Evolutionary conservation across 2,797 vertebrate genomes (phyloP).

Genomic region (Microchirus variegatus): DNA sequence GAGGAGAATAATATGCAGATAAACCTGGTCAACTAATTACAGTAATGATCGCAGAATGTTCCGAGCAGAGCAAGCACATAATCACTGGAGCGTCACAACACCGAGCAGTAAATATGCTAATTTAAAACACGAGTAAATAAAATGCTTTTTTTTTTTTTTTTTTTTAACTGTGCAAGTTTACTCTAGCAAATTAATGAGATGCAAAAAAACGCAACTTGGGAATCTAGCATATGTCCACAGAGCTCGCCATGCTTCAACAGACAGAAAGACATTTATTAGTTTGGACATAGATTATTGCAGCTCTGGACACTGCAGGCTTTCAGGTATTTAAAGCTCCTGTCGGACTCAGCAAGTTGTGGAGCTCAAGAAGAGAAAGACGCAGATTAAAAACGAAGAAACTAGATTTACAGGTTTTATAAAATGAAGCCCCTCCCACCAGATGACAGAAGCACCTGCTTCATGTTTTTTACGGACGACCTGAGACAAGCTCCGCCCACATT

Average conservation of each 20-base stretch:
- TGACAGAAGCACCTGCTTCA: too few relatives aligned
- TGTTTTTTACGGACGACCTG: too few relatives aligned
- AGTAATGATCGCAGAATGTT: slow-evolving; percentile 62
- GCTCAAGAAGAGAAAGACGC: background rate
- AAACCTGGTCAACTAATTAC: slow-evolving; percentile 61
- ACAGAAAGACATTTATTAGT: slow-evolving; percentile 35
- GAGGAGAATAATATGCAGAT: slow-evolving; percentile 55
- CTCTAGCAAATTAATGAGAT: slow-evolving; percentile 21
- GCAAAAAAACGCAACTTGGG: slow-evolving; percentile 28
- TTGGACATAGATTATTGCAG: slow-evolving; percentile 30
- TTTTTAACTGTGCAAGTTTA: background rate
- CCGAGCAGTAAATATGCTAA: slow-evolving; percentile 56
- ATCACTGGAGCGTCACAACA: slow-evolving; percentile 56
- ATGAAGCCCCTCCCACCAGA: too few relatives aligned
- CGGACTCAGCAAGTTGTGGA: slow-evolving; percentile 10
- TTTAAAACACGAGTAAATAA: slow-evolving; percentile 35
- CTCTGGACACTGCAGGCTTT: slow-evolving; percentile 16
- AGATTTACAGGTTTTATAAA: too few relatives aligned
- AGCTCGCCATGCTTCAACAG: slow-evolving; percentile 22
- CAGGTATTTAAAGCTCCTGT: slow-evolving; percentile 29
- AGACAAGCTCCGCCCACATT: too few relatives aligned
- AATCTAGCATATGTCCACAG: slow-evolving; percentile 25
- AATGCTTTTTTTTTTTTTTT: background rate
- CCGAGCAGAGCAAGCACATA: slow-evolving; percentile 37
- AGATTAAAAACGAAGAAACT: background rate